phyloP scores from a whole-genome alignment of 2,113 vertebrate genomes.

The Lampris incognitus region DNA sequence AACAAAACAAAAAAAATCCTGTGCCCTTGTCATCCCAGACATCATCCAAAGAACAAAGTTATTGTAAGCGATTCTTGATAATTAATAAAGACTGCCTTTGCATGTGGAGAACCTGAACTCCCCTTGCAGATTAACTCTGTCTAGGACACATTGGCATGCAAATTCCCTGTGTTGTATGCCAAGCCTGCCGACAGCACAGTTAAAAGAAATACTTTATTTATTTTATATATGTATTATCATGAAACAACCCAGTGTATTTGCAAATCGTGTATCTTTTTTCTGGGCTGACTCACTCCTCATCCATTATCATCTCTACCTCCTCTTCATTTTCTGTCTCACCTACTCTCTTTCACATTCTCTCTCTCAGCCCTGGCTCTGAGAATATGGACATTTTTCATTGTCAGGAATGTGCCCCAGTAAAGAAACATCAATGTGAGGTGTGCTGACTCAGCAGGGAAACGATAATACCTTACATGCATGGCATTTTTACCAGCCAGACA shows the following conservation, averaged over 20 bases:
- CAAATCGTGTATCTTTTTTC: slow-evolving; percentile 12
- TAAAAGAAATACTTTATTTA: too few species aligned
- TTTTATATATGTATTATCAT: too few species aligned
- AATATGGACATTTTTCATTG: slow-evolving; percentile 83
- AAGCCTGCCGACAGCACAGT: too few species aligned
- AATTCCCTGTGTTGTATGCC: too few species aligned
- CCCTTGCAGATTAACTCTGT: too few species aligned
- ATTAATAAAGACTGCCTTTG: too few species aligned
- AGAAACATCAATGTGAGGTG: slow-evolving; percentile 66
- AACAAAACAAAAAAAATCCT: too few species aligned
- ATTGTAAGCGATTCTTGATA: too few species aligned
- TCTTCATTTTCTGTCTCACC: slow-evolving; percentile 9
- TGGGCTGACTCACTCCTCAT: slow-evolving; percentile 40
- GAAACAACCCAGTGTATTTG: background rate
- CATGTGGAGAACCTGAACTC: too few species aligned
- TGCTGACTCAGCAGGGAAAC: slow-evolving; percentile 83
- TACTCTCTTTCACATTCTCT: slow-evolving; percentile 14
- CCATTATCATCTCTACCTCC: slow-evolving; percentile 9
- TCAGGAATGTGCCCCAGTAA: slow-evolving; percentile 78
- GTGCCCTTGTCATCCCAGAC: too few species aligned
- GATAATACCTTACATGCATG: slow-evolving; percentile 71
- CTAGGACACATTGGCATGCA: too few species aligned
- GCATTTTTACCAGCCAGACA: slow-evolving; percentile 58
- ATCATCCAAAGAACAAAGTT: too few species aligned
- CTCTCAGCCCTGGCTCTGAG: slow-evolving; percentile 55